These are phyloP conservation scores for Ptychobarbus kaznakovi DNA, from an alignment of 2,797 vertebrate species.

Conservation along the genomic window DNA sequence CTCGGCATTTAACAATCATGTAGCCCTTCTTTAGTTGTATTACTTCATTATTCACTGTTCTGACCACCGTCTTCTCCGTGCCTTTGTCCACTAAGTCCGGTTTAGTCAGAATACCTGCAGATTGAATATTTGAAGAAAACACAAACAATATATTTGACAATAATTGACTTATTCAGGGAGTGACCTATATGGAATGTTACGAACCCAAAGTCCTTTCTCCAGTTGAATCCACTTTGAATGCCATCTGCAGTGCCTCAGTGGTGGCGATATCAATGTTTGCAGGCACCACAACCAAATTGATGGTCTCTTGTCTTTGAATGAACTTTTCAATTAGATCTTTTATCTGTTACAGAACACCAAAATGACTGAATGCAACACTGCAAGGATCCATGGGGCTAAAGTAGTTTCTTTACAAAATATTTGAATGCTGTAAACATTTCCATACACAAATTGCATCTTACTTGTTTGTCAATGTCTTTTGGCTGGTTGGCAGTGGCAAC, in stretches of 20 bases:
- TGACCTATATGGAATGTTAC: background rate
- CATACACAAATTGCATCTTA: slow-evolving; percentile 42
- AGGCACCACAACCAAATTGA: slow-evolving; percentile 83
- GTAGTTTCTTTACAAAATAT: too few relatives aligned
- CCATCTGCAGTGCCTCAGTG: slow-evolving; percentile 85
- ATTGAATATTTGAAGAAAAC: too few relatives aligned
- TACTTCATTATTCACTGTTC: slow-evolving; percentile 69
- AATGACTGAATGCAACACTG: too few relatives aligned
- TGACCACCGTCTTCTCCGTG: slow-evolving; percentile 68
- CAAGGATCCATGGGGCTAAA: too few relatives aligned
- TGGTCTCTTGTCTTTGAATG: slow-evolving; percentile 78
- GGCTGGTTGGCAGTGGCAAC: slow-evolving; percentile 77
- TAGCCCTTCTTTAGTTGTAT: slow-evolving; percentile 80
- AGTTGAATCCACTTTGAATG: slow-evolving; percentile 78
- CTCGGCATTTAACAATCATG: slow-evolving; percentile 82
- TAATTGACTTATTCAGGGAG: background rate
- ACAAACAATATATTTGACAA: background rate
- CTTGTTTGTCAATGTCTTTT: slow-evolving; percentile 75
- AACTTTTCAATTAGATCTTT: slow-evolving; percentile 73
- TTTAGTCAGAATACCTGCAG: slow-evolving; percentile 80
- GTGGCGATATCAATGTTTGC: slow-evolving; percentile 86
- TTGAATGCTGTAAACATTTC: background rate
- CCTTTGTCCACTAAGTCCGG: slow-evolving; percentile 82
- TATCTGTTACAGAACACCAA: slow-evolving; percentile 69
- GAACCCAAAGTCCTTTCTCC: slow-evolving; percentile 84